A percentile compares a stretch with the other conserved stretches of the same genome.
Evolutionary conservation across 2,113 vertebrate species (phyloP).

Genomic region (Neoarius graeffei): DNA sequence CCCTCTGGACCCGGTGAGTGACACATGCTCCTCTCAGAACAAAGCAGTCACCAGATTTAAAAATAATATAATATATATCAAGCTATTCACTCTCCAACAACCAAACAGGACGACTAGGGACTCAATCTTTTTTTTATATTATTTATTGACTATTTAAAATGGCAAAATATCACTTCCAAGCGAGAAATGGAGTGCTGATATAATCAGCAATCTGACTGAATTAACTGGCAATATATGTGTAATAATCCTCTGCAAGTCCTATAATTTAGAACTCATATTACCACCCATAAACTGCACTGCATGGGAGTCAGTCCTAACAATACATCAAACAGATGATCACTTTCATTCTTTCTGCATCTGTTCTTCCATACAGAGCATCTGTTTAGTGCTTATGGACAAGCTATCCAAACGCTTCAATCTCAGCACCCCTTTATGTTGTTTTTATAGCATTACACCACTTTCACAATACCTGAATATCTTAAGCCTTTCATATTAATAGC

Average conservation of each 20-base stretch:
- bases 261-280: background rate
- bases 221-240: background rate
- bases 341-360: background rate
- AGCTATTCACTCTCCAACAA: background rate
- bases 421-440: too few relatives aligned
- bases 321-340: background rate
- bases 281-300: background rate
- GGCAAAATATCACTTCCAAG: background rate
- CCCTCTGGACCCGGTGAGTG: slow-evolving; percentile 65
- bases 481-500: background rate
- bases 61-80: background rate
- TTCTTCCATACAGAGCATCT: background rate
- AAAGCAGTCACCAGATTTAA: background rate
- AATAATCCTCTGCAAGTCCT: background rate
- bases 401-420: too few relatives aligned
- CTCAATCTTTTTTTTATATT: background rate
- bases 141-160: background rate
- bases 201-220: background rate
- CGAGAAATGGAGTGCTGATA: background rate
- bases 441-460: background rate
- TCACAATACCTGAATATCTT: background rate
- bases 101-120: background rate
- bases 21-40: background rate
- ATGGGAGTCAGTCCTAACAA: background rate
- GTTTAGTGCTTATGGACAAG: too few relatives aligned